phyloP scores from a whole-genome alignment of 37 sponge, comb jelly and placozoan genomes.

The Theonella swinhoei region DNA sequence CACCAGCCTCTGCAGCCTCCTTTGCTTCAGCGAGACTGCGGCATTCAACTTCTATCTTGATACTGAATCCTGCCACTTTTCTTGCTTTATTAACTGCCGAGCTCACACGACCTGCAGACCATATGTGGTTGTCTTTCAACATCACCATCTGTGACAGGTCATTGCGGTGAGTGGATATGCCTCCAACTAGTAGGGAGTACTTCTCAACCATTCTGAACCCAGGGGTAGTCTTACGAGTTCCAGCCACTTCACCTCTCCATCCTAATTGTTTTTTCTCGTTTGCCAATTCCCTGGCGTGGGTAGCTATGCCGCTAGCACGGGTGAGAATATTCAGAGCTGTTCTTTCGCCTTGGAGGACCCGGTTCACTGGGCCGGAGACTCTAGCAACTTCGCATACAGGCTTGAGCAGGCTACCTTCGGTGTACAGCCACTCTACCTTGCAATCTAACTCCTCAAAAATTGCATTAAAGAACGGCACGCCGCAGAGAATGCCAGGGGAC shows the following conservation, averaged over 20 bases:
- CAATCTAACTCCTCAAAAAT: slow-evolving; percentile 85
- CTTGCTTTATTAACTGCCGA: slow-evolving; percentile 82
- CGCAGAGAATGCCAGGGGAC: slow-evolving; percentile 83
- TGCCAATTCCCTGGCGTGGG: slow-evolving; percentile 69
- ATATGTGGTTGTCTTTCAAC: slow-evolving; percentile 98
- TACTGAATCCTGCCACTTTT: slow-evolving; percentile 80
- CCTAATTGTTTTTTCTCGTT: slow-evolving; percentile 20
- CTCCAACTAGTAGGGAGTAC: slow-evolving; percentile 91
- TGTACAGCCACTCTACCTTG: slow-evolving; percentile 64
- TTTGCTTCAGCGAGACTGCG: slow-evolving; percentile 78
- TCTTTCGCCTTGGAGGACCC: slow-evolving; percentile 89
- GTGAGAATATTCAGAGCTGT: slow-evolving; percentile 84
- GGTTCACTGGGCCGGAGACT: slow-evolving; percentile 74
- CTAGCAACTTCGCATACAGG: slow-evolving; percentile 64
- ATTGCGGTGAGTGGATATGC: slow-evolving; percentile 83
- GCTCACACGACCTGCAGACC: slow-evolving; percentile 82
- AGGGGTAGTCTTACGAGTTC: slow-evolving; percentile 96
- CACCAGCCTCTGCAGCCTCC: slow-evolving; percentile 82
- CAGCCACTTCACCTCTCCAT: slow-evolving; percentile 92
- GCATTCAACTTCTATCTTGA: slow-evolving; percentile 97
- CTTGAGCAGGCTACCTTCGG: slow-evolving; percentile 70
- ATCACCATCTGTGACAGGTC: slow-evolving; percentile 95
- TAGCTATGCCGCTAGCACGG: slow-evolving; percentile 91
- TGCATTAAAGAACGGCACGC: slow-evolving; percentile 82
- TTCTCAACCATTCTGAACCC: slow-evolving; percentile 96